Evolutionary conservation across 2,113 vertebrate genomes (phyloP).

Genomic region (Tamias sibiricus): DNA sequence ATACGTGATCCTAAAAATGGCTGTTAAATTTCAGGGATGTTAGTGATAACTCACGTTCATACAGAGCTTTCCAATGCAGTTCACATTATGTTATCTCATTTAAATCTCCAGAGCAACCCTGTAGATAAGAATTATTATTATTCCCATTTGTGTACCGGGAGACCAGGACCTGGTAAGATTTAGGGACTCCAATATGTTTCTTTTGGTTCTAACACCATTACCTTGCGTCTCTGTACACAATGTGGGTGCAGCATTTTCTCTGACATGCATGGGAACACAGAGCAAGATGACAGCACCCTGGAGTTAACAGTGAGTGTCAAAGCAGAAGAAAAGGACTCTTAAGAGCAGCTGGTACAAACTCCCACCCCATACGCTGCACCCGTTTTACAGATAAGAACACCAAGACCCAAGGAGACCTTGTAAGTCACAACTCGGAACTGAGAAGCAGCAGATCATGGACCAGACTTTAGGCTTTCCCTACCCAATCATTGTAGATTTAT

Average conservation of each 20-base stretch:
- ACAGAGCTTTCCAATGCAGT: accelerated
- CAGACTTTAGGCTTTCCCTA: background rate
- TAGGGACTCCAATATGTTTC: background rate
- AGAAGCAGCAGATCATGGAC: background rate
- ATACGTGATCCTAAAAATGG: background rate
- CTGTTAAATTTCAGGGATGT: background rate
- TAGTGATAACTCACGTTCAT: background rate
- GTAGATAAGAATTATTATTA: background rate
- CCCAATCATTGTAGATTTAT: background rate
- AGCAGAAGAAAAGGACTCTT: background rate
- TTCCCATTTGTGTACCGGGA: background rate
- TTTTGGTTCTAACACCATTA: background rate
- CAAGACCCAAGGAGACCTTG: background rate
- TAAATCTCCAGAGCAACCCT: background rate
- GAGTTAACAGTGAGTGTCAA: background rate
- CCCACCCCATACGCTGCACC: background rate
- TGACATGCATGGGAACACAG: background rate
- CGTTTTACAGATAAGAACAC: background rate
- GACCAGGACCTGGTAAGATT: background rate
- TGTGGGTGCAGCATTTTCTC: background rate
- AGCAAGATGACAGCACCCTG: background rate
- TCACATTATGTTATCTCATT: background rate
- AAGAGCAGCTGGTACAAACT: background rate
- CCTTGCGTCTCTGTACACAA: background rate
- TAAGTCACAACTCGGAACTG: background rate